Evolutionary conservation across 2,888 invertebrate genomes (phyloP).

Genomic region (Agonopterix heracliana): DNA sequence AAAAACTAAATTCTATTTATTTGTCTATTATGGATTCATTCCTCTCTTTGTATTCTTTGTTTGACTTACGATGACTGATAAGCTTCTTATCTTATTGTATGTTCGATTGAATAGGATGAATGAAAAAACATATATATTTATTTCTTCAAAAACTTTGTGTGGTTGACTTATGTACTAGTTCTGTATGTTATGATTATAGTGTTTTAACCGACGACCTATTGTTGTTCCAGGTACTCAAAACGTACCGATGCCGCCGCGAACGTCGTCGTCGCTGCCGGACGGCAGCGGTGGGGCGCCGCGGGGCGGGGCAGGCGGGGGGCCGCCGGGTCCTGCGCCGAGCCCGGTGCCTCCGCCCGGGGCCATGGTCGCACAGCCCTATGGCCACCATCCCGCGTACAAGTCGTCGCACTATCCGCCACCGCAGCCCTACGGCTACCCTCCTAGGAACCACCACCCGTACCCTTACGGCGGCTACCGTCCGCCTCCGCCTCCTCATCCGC

Average conservation of each 20-base stretch:
- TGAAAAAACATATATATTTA: too few relatives aligned
- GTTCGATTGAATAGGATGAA: too few relatives aligned
- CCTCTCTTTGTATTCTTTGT: background rate
- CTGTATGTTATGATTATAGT: too few relatives aligned
- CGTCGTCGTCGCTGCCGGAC: slow-evolving; percentile 86
- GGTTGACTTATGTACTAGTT: too few relatives aligned
- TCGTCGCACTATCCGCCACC: slow-evolving; percentile 68
- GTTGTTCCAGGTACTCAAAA: slow-evolving; percentile 87
- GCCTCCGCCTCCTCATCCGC: slow-evolving; percentile 62
- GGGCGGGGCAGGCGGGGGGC: slow-evolving; percentile 37
- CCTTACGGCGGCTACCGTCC: slow-evolving; percentile 61
- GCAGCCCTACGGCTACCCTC: slow-evolving; percentile 64
- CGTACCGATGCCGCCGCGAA: slow-evolving; percentile 97
- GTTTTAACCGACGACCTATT: background rate
- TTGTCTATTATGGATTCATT: too few relatives aligned
- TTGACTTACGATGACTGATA: background rate
- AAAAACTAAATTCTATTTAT: too few relatives aligned
- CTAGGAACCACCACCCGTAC: slow-evolving; percentile 69
- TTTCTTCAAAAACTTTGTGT: too few relatives aligned
- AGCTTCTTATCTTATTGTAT: background rate
- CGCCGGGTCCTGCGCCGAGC: slow-evolving; percentile 42
- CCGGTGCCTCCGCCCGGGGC: slow-evolving; percentile 57
- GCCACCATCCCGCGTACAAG: slow-evolving; percentile 59
- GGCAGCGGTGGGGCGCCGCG: slow-evolving; percentile 66
- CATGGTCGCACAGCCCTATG: slow-evolving; percentile 61